Evolutionary conservation across 2,113 vertebrate species (phyloP).

Genomic region (Lepisosteus oculatus): DNA sequence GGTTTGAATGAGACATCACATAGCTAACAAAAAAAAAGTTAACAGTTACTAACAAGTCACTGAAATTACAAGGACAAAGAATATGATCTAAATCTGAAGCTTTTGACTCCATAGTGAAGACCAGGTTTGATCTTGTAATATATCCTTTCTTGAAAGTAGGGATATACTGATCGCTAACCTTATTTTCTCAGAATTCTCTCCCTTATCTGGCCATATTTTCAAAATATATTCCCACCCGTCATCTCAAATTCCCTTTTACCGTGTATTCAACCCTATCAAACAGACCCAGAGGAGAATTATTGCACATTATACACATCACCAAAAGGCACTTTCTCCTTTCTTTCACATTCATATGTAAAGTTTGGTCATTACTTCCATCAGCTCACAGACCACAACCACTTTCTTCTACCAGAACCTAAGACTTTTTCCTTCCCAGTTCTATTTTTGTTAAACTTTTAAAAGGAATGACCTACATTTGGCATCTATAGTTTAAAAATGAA

Average conservation of each 20-base stretch:
- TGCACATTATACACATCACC: slow-evolving; percentile 66
- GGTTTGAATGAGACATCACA: slow-evolving; percentile 59
- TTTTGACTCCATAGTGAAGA: neutral
- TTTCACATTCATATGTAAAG: slow-evolving; percentile 26
- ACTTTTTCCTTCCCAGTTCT: neutral
- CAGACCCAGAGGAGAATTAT: slow-evolving; percentile 68
- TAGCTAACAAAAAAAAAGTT: slow-evolving; percentile 13
- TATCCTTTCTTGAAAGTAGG: too few relatives aligned
- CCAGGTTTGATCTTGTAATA: too few relatives aligned
- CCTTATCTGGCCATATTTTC: too few relatives aligned
- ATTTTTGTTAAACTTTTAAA: slow-evolving; percentile 43
- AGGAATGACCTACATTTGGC: slow-evolving; percentile 12
- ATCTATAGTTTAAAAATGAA: slow-evolving; percentile 38
- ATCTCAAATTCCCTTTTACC: slow-evolving; percentile 36
- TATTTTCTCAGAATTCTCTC: too few relatives aligned
- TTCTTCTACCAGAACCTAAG: slow-evolving; percentile 31
- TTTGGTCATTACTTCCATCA: slow-evolving; percentile 16
- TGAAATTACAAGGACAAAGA: neutral
- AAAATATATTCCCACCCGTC: slow-evolving; percentile 26
- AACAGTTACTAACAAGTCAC: neutral
- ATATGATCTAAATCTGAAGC: neutral
- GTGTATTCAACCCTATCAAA: slow-evolving; percentile 40
- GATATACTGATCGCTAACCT: too few relatives aligned
- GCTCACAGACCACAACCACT: slow-evolving; percentile 24
- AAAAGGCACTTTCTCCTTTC: slow-evolving; percentile 67